Base-by-base conservation (phyloP, 2,113 vertebrate species). In the Sinocyclocheilus anshuiensis region DNA sequence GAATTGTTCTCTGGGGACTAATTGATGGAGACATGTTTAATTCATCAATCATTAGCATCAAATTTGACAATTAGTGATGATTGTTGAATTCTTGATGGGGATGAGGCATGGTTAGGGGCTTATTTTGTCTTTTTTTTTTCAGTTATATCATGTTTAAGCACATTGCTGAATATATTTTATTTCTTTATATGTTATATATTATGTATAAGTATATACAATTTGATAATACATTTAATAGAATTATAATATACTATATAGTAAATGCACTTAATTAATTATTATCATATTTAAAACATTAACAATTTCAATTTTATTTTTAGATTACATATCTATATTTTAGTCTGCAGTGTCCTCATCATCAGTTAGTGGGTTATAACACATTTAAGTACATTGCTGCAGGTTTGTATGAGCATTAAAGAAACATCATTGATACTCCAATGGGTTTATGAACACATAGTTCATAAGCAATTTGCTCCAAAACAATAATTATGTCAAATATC, bases 31-130 rank as follows among this genome's bases (percentile, higher is more conserved):
- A 96, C 97, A 99, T 99, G 98, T 99, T 97, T 99, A 99, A 99
- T 99, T 99, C 97, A 99, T 99, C 97, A 96, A 99, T 98, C 97
- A 98, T 99, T 98, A 99, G 97, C 97, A 99, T 99, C 97, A 97
- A 97, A 98, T 98, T 97, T 97, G 97, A 99, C 97, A 99, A 99
- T 99, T 99, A 99, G 96, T 95, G 94, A 93, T 98, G 98, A 98
- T 99, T 98, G 97, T 98, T 96, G 97, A 97, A 97, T 97, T 97
- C 97, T 95, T 97, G 97, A 97, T 97, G 87, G 88, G 75, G 83
- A 97, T 94, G 96, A 96, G 95, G 90, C 88, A 87, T 92, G 92
- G 91, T 92, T 91, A 87, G 86, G 89, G 89, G 88, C 84, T 89
- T 89, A 84, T 89, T 93, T 89, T 85, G 77, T 74, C 83, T 84